These are phyloP conservation scores for Axinella damicornis DNA, from an alignment of 37 sponge, comb jelly and placozoan species.

Conservation along the genomic window DNA sequence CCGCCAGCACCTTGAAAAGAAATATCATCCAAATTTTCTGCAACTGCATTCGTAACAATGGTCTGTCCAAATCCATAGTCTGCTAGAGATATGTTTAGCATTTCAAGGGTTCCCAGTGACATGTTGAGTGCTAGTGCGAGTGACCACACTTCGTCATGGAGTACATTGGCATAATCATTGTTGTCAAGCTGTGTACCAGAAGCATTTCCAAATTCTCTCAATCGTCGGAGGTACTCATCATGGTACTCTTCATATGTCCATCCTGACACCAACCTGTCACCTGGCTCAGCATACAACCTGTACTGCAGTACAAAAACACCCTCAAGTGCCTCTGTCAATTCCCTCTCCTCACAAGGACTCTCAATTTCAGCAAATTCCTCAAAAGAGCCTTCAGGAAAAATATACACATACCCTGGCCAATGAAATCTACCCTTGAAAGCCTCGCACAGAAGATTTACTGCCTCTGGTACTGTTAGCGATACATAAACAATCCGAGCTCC, in stretches of 20 bases:
- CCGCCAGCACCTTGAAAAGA: conserved; percentile 37
- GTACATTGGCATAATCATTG: conserved; percentile 1
- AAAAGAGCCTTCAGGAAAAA: conserved; percentile 28
- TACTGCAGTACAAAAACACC: too few relatives aligned
- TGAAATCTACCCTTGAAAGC: not conserved
- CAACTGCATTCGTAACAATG: conserved; percentile 4
- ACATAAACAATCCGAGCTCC: too few relatives aligned
- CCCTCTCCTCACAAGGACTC: not conserved
- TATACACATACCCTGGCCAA: conserved; percentile 37
- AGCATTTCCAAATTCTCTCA: too few relatives aligned
- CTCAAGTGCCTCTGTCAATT: conserved; percentile 16
- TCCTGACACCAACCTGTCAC: too few relatives aligned
- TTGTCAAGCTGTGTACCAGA: not conserved
- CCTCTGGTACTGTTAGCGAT: not conserved
- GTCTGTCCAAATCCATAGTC: not conserved
- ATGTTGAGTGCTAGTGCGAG: conserved; percentile 48
- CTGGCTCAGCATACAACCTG: too few relatives aligned
- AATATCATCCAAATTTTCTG: not conserved
- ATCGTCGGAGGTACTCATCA: too few relatives aligned
- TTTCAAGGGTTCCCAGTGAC: not conserved
- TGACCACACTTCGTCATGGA: conserved; percentile 53
- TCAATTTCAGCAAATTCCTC: not conserved
- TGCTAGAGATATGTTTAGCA: conserved; percentile 14
- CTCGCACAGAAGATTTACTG: conserved; percentile 29
- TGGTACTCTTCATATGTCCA: too few relatives aligned